Evolutionary conservation across 2,888 invertebrate species (phyloP), one percentile per base, ranked within the genome.

Genomic region (Habroteleia sp.): DNA sequence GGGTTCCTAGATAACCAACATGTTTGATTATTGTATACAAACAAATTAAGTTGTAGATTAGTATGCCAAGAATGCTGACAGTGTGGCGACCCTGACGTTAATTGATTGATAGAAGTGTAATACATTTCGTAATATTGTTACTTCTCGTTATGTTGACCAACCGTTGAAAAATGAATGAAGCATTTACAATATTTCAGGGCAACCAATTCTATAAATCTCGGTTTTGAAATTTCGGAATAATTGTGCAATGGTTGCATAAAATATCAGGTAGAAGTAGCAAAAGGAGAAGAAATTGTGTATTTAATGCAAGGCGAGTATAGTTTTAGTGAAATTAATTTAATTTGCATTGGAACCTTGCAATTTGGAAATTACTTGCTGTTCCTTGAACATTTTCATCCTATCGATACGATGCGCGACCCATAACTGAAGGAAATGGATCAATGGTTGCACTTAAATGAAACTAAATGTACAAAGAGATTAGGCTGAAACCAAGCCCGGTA

Each of bases 401-500:
- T n/a, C n/a, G n/a, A n/a, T n/a, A n/a, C n/a, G n/a, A n/a, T n/a
- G n/a, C n/a, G n/a, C n/a, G n/a, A n/a, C n/a, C n/a, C n/a, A n/a
- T n/a, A n/a, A n/a, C n/a, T n/a, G n/a, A n/a, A n/a, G n/a, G n/a
- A n/a, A 44, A 46, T 29, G 33, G 39, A 54, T 27, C 46, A 29
- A 63, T 27, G 41, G 52, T 35, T 13, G 31, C 50, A 17, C 17
- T 35, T 25, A 65, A 50, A 66, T 23, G 46, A 16, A 37, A 46
- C 48, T 27, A 33, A 44, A 48, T 23, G 27, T 50, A 56, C 25
- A 68, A 71, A 74, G 44, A 52, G 31, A 31, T 10, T 10, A 17
- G 63, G 46, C 17, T 74, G 75, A 77, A 74, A 77, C 54, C 79
- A 77, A 44, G 71, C 46, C 73, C 77, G 84, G 87, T 86, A 87